Evolutionary conservation across 2,113 vertebrate species (phyloP).

Genomic region (Climacteris rufus): DNA sequence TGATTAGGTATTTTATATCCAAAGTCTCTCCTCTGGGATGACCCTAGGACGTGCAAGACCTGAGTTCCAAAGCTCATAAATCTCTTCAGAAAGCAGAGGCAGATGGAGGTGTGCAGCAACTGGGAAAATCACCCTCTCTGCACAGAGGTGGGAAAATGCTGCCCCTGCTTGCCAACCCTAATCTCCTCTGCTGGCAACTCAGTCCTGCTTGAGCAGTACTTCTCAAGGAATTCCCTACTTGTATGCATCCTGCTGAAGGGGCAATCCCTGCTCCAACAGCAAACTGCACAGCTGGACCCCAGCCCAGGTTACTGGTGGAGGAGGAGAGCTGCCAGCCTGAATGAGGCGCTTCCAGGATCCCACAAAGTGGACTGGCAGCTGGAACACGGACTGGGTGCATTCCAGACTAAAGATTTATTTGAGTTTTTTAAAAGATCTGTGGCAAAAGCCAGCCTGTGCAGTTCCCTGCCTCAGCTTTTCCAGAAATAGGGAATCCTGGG

Average conservation of each 20-base stretch:
- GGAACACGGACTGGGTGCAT: neutral
- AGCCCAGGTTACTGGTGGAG: accelerated
- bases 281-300: accelerated
- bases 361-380: neutral
- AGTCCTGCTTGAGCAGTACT: neutral
- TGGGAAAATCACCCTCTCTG: neutral
- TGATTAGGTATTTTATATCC: neutral
- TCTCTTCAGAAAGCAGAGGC: neutral
- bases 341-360: neutral
- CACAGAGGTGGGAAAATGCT: accelerated
- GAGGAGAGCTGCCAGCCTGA: neutral
- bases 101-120: neutral
- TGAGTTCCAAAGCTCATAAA: neutral
- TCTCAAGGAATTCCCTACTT: neutral
- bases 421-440: neutral
- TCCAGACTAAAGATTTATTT: neutral
- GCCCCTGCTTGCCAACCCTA: neutral
- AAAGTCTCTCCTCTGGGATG: neutral
- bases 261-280: neutral
- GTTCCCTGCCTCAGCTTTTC: neutral
- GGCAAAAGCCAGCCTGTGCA: neutral
- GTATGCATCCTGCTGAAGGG: neutral
- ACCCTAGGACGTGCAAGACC: neutral
- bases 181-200: neutral
- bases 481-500: neutral